Conservation (phyloP, 2,113 vertebrate genomes). For the Microtus ochrogaster region DNA sequence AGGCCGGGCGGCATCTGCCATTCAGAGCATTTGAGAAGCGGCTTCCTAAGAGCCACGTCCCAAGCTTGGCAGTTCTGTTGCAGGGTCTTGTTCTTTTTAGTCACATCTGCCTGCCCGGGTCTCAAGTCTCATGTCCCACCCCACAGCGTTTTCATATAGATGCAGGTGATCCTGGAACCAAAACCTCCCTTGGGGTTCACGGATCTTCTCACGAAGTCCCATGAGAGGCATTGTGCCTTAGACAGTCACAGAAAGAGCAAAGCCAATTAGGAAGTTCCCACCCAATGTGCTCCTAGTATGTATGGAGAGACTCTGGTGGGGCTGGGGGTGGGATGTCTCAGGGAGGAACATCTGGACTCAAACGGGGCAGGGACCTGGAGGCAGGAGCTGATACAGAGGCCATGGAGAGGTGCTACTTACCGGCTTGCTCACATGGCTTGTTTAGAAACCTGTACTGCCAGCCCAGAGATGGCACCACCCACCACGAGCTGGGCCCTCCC, state of each 20-base stretch:
- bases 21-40: slow-evolving; percentile 23
- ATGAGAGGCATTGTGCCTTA: background rate
- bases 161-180: background rate
- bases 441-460: background rate
- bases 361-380: background rate
- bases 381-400: background rate
- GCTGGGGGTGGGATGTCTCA: too few species aligned
- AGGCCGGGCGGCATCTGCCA: background rate
- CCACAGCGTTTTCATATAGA: background rate
- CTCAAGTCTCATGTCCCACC: background rate
- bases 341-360: background rate
- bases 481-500: background rate
- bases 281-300: background rate
- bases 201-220: background rate
- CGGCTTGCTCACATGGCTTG: background rate
- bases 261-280: accelerated
- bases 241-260: background rate
- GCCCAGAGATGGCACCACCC: background rate
- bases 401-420: background rate
- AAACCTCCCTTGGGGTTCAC: background rate
- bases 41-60: slow-evolving; percentile 27
- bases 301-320: background rate
- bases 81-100: background rate
- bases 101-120: background rate
- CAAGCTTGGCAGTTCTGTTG: background rate